Conservation (phyloP, 2,113 vertebrate genomes). For the Bothrops jararaca region DNA sequence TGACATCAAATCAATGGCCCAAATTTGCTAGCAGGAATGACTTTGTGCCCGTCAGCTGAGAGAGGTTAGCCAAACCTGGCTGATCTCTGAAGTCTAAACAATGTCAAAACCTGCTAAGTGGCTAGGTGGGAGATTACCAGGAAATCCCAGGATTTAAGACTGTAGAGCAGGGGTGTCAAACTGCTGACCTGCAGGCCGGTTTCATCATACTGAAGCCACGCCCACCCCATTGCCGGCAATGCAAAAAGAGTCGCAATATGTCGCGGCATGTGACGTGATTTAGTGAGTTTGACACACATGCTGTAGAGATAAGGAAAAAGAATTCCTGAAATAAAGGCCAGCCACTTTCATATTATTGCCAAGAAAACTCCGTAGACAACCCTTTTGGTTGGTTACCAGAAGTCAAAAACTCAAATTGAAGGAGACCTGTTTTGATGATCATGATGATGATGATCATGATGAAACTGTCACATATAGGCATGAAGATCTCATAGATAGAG, state of each 20-base stretch:
- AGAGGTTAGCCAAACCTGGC: neutral
- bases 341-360: neutral
- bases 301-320: neutral
- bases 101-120: neutral
- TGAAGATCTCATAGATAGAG: neutral
- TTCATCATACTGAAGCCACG: too few relatives aligned
- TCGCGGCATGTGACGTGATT: rapidly evolving
- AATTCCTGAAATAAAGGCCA: neutral
- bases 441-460: neutral
- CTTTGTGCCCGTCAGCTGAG: neutral
- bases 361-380: neutral
- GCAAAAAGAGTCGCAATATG: too few relatives aligned
- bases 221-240: too few relatives aligned
- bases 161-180: neutral
- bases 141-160: neutral
- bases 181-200: too few relatives aligned
- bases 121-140: neutral
- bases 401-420: neutral
- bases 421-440: neutral
- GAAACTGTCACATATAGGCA: neutral
- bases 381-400: neutral
- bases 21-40: neutral
- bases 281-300: too few relatives aligned
- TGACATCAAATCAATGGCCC: neutral
- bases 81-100: neutral